Base-by-base conservation (phyloP, 2,797 vertebrate species). In the Epinephelus malabaricus region DNA sequence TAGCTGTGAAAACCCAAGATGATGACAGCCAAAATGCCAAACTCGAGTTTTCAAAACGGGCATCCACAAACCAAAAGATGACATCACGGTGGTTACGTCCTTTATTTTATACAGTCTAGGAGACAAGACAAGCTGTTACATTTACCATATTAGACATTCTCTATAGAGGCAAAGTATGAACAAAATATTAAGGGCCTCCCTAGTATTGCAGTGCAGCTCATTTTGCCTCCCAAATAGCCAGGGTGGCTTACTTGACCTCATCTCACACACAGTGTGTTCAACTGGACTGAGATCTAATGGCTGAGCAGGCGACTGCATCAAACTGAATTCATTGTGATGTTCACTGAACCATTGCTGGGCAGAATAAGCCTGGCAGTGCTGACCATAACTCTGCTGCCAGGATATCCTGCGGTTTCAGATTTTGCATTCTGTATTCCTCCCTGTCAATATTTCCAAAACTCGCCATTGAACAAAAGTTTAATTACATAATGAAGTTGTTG, bases 231-330 rank as follows among this genome's bases (percentile, higher is more conserved):
- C 12, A 6, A 40, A 40, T 19, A 54, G 50, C 17, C 55, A 23
- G n/a, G 11, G 23, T 19, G 18, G 7, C 47, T 63, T 30, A 19
- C 10, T 21, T 10, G 25, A 13, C 65, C 50, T 74, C 38, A 63
- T 75, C 54, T 62, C 34, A 50, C 40, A 75, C 47, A 64, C 40
- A 43, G 40, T 43, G 40, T 62, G 54, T 69, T 76, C 66, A 75
- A 3, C 4, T 83, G 80, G 46, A 76, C 45, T 55, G 69, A 83
- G 21, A 75, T 79, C 13, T 75, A 64, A 73, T n/a, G 13, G 58
- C 25, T 72, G 47, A 69, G 46, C 45, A 54, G 62, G 54, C 40
- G 13, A 23, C 62, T 46, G 51, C 56, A 62, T 78, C 59, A 72
- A 59, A 65, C 71, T 62, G 27, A 66, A 76, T 62, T 68, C 4